Evolutionary conservation across 2,113 vertebrate species (phyloP).

Genomic region (Lethenteron reissneri): DNA sequence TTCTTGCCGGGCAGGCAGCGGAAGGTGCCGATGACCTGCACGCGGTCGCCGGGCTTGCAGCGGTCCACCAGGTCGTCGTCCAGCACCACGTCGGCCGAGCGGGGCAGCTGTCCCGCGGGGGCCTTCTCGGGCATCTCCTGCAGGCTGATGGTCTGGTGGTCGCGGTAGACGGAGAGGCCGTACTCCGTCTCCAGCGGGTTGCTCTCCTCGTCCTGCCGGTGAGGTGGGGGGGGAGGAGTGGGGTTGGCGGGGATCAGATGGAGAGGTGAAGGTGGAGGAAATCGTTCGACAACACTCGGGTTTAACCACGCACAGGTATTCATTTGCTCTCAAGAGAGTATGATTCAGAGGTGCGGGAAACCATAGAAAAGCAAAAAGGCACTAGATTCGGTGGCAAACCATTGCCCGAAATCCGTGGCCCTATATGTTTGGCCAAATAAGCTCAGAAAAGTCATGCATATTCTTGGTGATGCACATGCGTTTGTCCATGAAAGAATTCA

Average conservation of each 20-base stretch:
- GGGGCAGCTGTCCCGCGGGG: slow-evolving; percentile 79
- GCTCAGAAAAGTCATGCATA: no score
- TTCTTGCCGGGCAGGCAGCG: slow-evolving; percentile 84
- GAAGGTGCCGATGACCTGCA: slow-evolving; percentile 74
- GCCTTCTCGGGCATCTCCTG: slow-evolving; percentile 99
- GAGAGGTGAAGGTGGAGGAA: neutral
- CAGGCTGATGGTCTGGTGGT: slow-evolving; percentile 82
- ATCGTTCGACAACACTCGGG: neutral
- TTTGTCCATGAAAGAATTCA: no score
- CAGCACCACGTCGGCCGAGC: slow-evolving; percentile 71
- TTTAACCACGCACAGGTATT: neutral
- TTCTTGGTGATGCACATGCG: no score
- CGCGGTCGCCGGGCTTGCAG: slow-evolving; percentile 67
- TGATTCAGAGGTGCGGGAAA: neutral
- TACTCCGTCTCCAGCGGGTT: slow-evolving; percentile 87
- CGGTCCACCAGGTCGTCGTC: slow-evolving; percentile 77
- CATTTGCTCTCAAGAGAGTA: neutral
- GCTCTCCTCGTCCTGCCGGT: slow-evolving; percentile 69
- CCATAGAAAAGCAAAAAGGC: no score
- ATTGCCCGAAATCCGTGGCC: no score
- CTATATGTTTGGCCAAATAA: no score
- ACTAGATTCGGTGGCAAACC: no score
- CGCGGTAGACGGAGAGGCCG: slow-evolving; percentile 70
- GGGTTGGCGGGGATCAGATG: neutral
- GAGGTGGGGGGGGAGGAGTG: neutral